These are phyloP conservation scores for Batillaria attramentaria DNA, from an alignment of 1,140 invertebrate species.

Conservation along the genomic window DNA sequence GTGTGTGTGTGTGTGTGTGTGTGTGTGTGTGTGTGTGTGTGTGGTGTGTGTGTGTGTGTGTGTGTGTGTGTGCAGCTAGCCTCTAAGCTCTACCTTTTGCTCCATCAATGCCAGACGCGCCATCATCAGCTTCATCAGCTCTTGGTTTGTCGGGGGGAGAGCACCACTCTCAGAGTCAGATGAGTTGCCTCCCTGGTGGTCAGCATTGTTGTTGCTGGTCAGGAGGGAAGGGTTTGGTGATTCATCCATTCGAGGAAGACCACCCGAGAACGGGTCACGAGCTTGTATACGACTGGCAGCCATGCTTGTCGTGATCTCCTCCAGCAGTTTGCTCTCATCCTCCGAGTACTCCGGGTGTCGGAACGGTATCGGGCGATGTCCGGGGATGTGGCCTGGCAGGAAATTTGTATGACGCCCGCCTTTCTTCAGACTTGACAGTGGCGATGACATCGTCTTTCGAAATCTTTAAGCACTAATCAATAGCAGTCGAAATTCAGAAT, in stretches of 20 bases:
- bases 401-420: constrained; percentile 27
- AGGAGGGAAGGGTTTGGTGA: constrained; percentile 21
- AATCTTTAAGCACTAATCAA: too few species aligned
- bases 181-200: not conserved
- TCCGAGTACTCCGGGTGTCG: constrained; percentile 56
- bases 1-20: not conserved
- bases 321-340: constrained; percentile 62
- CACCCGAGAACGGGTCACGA: constrained; percentile 48
- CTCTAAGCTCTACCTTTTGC: constrained; percentile 50
- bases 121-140: constrained; percentile 68
- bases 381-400: constrained; percentile 50
- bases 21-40: too few species aligned
- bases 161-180: not conserved
- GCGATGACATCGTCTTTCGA: too few species aligned
- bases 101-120: constrained; percentile 59
- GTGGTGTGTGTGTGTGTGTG: too few species aligned
- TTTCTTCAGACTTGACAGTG: constrained; percentile 36
- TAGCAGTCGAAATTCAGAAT: too few species aligned
- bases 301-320: constrained; percentile 64
- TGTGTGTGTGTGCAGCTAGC: too few species aligned
- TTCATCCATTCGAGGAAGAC: constrained; percentile 31
- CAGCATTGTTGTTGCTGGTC: not conserved
- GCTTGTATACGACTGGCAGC: constrained; percentile 50
- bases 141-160: constrained; percentile 53
- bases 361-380: constrained; percentile 59